Conservation (phyloP, 2,797 vertebrate species). For the Botia kubotai region DNA sequence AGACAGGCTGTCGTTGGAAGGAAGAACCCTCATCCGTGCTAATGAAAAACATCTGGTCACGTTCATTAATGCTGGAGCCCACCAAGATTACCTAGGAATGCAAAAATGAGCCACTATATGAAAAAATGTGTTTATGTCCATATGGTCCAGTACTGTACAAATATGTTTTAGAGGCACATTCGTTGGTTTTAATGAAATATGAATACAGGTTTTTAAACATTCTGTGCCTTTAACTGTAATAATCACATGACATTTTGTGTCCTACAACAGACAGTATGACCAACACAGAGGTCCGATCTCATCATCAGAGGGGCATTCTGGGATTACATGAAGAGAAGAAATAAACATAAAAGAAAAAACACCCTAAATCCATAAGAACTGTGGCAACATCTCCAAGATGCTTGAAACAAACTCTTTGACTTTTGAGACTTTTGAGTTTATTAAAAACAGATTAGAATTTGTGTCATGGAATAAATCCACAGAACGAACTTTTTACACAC, state of each 20-base stretch:
- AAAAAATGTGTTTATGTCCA: background rate
- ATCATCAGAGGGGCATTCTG: background rate
- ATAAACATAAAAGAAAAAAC: background rate
- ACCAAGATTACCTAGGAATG: constrained; percentile 88
- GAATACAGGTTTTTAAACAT: background rate
- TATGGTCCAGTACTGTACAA: background rate
- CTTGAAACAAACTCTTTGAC: background rate
- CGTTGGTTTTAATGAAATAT: background rate
- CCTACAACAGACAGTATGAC: background rate
- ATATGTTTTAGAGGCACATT: background rate
- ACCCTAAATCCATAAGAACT: background rate
- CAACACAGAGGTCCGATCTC: background rate
- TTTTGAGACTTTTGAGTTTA: background rate
- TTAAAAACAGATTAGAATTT: background rate
- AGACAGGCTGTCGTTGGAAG: constrained; percentile 88
- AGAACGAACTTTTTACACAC: background rate
- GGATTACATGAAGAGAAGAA: background rate
- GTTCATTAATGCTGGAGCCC: constrained; percentile 89
- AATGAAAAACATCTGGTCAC: constrained; percentile 92
- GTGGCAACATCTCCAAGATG: background rate
- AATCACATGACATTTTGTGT: background rate
- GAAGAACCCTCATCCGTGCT: constrained; percentile 92
- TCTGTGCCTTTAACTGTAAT: background rate
- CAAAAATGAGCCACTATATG: constrained; percentile 45
- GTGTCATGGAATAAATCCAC: background rate